Evolutionary conservation across 2,797 vertebrate genomes (phyloP).

Genomic region (Crocodylus rhombifer): DNA sequence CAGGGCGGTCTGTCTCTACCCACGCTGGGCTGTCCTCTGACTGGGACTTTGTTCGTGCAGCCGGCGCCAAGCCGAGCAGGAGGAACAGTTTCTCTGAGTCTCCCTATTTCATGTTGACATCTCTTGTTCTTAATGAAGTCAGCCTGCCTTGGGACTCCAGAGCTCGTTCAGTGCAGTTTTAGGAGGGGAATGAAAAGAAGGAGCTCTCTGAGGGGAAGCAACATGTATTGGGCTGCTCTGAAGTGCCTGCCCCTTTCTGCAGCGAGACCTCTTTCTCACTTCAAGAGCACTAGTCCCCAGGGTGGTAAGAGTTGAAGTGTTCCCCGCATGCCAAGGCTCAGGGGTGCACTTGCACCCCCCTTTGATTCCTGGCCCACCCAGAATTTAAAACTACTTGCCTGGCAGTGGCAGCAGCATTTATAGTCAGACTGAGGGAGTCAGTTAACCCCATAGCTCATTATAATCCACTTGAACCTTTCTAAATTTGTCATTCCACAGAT

Average conservation of each 20-base stretch:
- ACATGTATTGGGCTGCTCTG: neutral
- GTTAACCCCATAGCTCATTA: no score
- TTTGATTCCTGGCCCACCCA: no score
- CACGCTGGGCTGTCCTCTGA: neutral
- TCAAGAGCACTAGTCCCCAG: neutral
- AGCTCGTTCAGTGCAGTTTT: slow-evolving; percentile 9
- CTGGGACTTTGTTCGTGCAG: neutral
- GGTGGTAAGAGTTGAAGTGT: neutral
- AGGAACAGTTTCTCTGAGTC: slow-evolving; percentile 5
- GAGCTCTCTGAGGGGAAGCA: neutral
- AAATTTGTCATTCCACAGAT: no score
- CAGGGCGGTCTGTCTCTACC: neutral
- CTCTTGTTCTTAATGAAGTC: slow-evolving; percentile 45
- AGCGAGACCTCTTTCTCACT: neutral
- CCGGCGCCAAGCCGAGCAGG: neutral
- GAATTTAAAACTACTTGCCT: no score
- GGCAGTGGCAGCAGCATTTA: no score
- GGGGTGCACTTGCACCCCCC: no score
- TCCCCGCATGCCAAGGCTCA: neutral
- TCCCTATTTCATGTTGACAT: slow-evolving; percentile 38
- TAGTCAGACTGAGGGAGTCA: no score
- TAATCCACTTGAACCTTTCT: no score
- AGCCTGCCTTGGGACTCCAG: neutral
- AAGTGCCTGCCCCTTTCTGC: neutral
- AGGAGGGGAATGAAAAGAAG: slow-evolving; percentile 3